Evolutionary conservation across 1,140 invertebrate species (phyloP), one percentile per base, ranked within the genome.

Genomic region (Sminthurinus signatus): DNA sequence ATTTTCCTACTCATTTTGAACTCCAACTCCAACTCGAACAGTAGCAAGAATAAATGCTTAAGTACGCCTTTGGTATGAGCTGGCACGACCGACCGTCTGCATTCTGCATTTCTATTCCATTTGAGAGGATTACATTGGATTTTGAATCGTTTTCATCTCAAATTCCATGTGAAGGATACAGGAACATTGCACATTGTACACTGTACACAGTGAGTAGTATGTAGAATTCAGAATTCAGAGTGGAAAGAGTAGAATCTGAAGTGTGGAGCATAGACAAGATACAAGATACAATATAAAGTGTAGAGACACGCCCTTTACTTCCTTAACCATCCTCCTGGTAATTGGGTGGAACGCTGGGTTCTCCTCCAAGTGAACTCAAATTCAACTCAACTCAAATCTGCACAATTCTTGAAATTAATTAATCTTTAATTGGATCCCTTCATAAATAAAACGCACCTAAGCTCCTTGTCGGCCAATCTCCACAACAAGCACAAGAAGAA

Each of bases 361-460:
- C n/a, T n/a, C n/a, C n/a, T n/a, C n/a, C n/a, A n/a, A n/a, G n/a
- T n/a, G n/a, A n/a, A n/a, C n/a, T n/a, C n/a, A n/a, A n/a, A n/a
- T n/a, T n/a, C n/a, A 52, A 52, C 28, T 52, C 50, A n/a, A n/a
- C 27, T 52, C 50, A 52, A 52, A 52, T 52, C 50, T 28, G 50
- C 50, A 52, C 50, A 52, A 29, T 21, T 54, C 27, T 51, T 51
- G 14, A 1, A 62, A 62, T 62, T 62, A 62, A 62, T 62, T 62
- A 42, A 43, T 42, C 50, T 62, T 62, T 62, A 54, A 62, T 62
- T 62, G 60, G 51, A 44, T 62, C 43, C 51, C 50, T 62, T 62
- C 39, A 55, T 55, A 62, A 62, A 52, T 62, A 42, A 56, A 56
- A 52, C 28, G 21, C 25, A 52, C 50, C 50, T 52, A 52, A 52